Conservation (phyloP, 2,888 invertebrate species). For the Hemistola chrysoprasaria region DNA sequence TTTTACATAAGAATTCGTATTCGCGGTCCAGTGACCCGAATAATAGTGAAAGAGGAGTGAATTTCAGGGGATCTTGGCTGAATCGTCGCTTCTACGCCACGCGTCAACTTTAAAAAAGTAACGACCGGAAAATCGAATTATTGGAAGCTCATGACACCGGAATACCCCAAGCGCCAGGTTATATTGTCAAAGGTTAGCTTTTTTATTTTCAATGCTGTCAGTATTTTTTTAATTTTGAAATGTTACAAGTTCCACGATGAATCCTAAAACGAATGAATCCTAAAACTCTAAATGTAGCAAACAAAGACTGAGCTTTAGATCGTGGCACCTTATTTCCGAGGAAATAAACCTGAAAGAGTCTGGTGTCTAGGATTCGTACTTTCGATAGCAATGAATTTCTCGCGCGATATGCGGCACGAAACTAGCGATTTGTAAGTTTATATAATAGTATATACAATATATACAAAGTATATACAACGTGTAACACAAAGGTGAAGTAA, state of each 20-base stretch:
- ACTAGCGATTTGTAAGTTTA: slow-evolving; percentile 25
- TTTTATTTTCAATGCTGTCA: slow-evolving; percentile 6
- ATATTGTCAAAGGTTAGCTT: slow-evolving; percentile 9
- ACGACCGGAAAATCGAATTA: slow-evolving; percentile 58
- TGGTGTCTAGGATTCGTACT: slow-evolving; percentile 55
- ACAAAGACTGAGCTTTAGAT: slow-evolving; percentile 40
- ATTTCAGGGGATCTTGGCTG: slow-evolving; percentile 47
- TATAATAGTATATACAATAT: too few relatives aligned
- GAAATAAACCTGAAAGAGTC: slow-evolving; percentile 47
- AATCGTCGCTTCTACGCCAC: slow-evolving; percentile 30
- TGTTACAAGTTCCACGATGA: too few relatives aligned
- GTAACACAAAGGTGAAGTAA: too few relatives aligned
- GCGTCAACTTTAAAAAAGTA: slow-evolving; percentile 48
- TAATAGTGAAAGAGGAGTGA: slow-evolving; percentile 64
- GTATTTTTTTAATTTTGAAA: too few relatives aligned
- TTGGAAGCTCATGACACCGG: slow-evolving; percentile 29
- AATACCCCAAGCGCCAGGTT: slow-evolving; percentile 14
- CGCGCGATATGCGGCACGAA: slow-evolving; percentile 39
- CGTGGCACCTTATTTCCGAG: slow-evolving; percentile 47
- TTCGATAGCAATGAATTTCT: slow-evolving; percentile 66
- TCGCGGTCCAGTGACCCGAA: slow-evolving; percentile 67
- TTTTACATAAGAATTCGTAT: slow-evolving; percentile 73
- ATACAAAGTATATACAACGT: too few relatives aligned
- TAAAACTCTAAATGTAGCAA: slow-evolving; percentile 29
- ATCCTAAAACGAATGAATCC: slow-evolving; percentile 35